Evolutionary conservation across 2,888 invertebrate genomes (phyloP).

Genomic region (Volucella zonaria): DNA sequence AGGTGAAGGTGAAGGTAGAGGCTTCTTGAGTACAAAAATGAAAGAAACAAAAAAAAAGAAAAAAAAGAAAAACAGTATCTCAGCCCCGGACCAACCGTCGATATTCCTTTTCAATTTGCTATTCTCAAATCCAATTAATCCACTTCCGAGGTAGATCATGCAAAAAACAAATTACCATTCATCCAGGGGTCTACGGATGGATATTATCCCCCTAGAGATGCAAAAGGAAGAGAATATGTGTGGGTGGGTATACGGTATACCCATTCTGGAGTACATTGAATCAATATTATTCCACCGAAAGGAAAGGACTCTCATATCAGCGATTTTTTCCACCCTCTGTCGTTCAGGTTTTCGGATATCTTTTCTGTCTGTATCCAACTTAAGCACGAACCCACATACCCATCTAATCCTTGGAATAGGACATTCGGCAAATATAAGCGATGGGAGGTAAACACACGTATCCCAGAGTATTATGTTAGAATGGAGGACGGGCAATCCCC

Average conservation of each 20-base stretch:
- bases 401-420: constrained; percentile 62
- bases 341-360: not conserved
- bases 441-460: constrained; percentile 23
- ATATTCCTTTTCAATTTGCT: constrained; percentile 68
- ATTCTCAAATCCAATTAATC: constrained; percentile 72
- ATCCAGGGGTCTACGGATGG: constrained; percentile 29
- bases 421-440: constrained; percentile 54
- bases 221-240: not conserved
- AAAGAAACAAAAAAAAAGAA: not conserved
- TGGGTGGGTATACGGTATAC: not conserved
- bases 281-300: constrained; percentile 46
- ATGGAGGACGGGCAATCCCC: constrained; percentile 7
- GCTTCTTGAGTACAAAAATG: not conserved
- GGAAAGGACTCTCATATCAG: constrained; percentile 32
- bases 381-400: constrained; percentile 48
- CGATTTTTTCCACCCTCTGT: constrained; percentile 9
- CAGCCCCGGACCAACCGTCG: constrained; percentile 9
- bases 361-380: constrained; percentile 11
- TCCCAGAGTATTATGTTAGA: not conserved
- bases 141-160: constrained; percentile 72
- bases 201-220: constrained; percentile 16
- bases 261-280: constrained; percentile 38
- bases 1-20: not conserved
- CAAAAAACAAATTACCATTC: constrained; percentile 73
- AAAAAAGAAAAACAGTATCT: no score